These are phyloP conservation scores for Morus bassanus DNA, from an alignment of 2,797 vertebrate genomes.

Conservation along the genomic window DNA sequence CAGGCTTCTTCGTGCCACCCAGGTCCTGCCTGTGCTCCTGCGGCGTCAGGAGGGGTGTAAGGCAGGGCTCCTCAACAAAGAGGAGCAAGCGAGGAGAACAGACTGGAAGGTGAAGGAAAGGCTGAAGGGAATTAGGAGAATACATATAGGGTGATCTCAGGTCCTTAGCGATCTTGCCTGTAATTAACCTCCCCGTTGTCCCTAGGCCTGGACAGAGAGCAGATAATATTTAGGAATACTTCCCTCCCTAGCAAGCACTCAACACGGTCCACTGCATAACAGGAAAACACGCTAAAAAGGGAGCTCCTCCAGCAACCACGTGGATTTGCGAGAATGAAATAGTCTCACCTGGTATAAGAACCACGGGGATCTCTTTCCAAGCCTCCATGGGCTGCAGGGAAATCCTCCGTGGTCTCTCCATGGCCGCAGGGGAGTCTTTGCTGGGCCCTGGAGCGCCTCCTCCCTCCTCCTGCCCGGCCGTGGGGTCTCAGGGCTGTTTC, in stretches of 20 bases:
- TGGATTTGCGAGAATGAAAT: not conserved
- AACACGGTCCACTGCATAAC: not conserved
- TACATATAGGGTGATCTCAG: not conserved
- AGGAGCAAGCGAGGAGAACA: not conserved
- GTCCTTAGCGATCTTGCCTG: not conserved
- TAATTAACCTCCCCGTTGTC: not conserved
- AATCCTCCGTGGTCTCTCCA: not conserved
- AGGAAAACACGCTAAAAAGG: not conserved
- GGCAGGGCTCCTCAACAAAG: not conserved
- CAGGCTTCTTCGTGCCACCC: not conserved
- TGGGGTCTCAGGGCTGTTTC: not conserved
- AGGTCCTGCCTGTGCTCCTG: not conserved
- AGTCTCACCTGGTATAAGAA: not conserved
- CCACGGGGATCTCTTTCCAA: not conserved
- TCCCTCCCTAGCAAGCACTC: not conserved
- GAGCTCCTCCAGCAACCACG: not conserved
- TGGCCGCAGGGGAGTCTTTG: not conserved
- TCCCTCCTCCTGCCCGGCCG: not conserved
- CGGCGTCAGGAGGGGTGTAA: accelerated
- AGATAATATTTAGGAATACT: not conserved
- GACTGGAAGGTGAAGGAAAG: not conserved
- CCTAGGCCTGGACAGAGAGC: not conserved
- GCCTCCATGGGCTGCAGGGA: not conserved
- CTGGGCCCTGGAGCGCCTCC: accelerated
- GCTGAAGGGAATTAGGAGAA: not conserved